Percentiles rank a stretch among this genome's conserved stretches.
phyloP scores from a whole-genome alignment of 2,888 invertebrate genomes.

The Rhabditoides inermis region DNA sequence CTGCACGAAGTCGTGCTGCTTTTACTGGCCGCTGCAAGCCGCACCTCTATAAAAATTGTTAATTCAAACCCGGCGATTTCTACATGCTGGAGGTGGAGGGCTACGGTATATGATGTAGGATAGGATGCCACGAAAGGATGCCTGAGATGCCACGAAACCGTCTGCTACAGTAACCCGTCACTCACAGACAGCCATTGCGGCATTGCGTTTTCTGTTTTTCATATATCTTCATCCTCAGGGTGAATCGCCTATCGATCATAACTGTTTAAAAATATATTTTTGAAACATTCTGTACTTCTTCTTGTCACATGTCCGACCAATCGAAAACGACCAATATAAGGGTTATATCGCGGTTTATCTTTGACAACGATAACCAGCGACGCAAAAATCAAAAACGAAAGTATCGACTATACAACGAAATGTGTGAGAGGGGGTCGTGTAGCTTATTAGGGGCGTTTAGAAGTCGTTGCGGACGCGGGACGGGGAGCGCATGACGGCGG shows the following conservation, averaged over 20 bases:
- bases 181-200: too few species aligned
- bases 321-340: not conserved
- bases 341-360: not conserved
- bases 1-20: too few species aligned
- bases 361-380: not conserved
- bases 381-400: conserved; percentile 1
- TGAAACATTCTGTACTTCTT: not conserved
- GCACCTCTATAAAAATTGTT: too few species aligned
- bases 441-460: conserved; percentile 12
- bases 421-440: not conserved
- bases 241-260: not conserved
- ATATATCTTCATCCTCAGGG: too few species aligned
- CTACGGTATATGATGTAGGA: too few species aligned
- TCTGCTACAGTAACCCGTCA: too few species aligned
- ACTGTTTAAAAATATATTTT: not conserved
- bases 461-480: conserved; percentile 39
- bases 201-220: too few species aligned
- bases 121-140: too few species aligned
- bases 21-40: too few species aligned
- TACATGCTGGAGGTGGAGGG: too few species aligned
- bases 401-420: conserved; percentile 1
- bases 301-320: not conserved
- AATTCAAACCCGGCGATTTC: too few species aligned
- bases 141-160: too few species aligned
- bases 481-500: conserved; percentile 45